Percentiles rank a stretch among this genome's conserved stretches.
Evolutionary conservation across 2,113 vertebrate species (phyloP).

Genomic region (Poecilia latipinna): DNA sequence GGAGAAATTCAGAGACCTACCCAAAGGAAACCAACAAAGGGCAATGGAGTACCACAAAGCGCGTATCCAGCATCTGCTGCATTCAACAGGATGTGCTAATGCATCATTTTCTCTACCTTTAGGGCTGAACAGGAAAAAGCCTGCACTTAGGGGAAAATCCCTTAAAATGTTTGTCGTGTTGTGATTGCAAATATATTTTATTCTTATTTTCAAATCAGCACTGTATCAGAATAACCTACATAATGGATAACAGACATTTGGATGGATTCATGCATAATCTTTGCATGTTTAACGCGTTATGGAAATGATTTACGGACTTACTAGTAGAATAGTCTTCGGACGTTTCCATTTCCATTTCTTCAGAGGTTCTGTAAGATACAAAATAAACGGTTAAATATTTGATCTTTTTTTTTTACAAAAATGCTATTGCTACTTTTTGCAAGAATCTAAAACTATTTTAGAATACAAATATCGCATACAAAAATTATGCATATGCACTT

Average conservation of each 20-base stretch:
- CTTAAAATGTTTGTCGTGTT: conserved; percentile 57
- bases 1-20: conserved; percentile 53
- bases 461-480: not conserved
- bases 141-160: conserved; percentile 69
- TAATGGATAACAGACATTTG: not conserved
- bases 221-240: not conserved
- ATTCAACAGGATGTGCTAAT: conserved; percentile 73
- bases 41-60: conserved; percentile 70
- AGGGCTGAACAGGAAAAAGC: conserved; percentile 70
- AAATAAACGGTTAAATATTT: conserved; percentile 3
- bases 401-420: not conserved
- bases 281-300: not conserved
- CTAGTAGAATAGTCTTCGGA: conserved; percentile 90
- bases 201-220: conserved; percentile 3
- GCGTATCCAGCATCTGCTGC: conserved; percentile 65
- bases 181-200: conserved; percentile 37
- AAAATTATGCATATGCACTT: not conserved
- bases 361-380: conserved; percentile 83
- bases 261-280: not conserved
- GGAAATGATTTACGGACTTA: conserved; percentile 80
- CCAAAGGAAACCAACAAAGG: conserved; percentile 73
- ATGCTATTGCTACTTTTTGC: not conserved
- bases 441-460: not conserved
- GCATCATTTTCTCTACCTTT: conserved; percentile 58
- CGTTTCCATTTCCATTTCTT: conserved; percentile 92